Percentiles rank a stretch among this genome's conserved stretches.
Evolutionary conservation across 2,113 vertebrate genomes (phyloP).

Genomic region (Odontophorus gujanensis): DNA sequence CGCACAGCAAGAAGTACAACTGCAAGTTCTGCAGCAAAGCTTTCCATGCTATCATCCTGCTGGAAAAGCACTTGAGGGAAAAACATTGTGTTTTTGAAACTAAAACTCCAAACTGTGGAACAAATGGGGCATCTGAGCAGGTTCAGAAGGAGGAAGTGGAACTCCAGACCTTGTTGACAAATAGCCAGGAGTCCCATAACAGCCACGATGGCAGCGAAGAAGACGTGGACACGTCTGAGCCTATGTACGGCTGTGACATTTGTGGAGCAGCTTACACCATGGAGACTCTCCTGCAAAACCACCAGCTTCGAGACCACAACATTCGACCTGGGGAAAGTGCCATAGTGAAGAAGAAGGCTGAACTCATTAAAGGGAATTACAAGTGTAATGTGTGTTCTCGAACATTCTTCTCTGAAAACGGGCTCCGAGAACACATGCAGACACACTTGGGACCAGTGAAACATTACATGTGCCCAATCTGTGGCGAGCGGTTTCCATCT

Average conservation of each 20-base stretch:
- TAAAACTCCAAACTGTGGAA: conserved; percentile 91
- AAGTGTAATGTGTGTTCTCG: conserved; percentile 98
- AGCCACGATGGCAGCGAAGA: conserved; percentile 94
- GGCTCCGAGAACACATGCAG: conserved; percentile 97
- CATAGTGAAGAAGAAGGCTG: conserved; percentile 94
- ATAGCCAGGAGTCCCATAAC: conserved; percentile 94
- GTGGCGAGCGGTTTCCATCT: conserved; percentile 96
- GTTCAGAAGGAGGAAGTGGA: conserved; percentile 93
- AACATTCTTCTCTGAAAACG: conserved; percentile 98
- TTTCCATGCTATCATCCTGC: conserved; percentile 94
- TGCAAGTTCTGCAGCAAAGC: conserved; percentile 99
- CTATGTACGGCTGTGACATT: conserved; percentile 97
- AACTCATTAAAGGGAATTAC: conserved; percentile 98
- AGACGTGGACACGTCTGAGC: conserved; percentile 92
- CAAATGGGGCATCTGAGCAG: conserved; percentile 88
- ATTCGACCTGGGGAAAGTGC: conserved; percentile 96
- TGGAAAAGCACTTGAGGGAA: conserved; percentile 95
- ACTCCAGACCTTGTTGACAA: conserved; percentile 89
- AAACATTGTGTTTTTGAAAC: conserved; percentile 95
- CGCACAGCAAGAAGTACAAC: conserved; percentile 98
- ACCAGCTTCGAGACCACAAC: conserved; percentile 97
- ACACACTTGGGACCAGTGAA: conserved; percentile 98
- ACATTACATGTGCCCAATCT: conserved; percentile 99
- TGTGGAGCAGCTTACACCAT: conserved; percentile 98
- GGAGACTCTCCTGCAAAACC: conserved; percentile 96